These are phyloP conservation scores for Drosophila repleta DNA, from an alignment of 1,140 invertebrate species.

Conservation along the genomic window DNA sequence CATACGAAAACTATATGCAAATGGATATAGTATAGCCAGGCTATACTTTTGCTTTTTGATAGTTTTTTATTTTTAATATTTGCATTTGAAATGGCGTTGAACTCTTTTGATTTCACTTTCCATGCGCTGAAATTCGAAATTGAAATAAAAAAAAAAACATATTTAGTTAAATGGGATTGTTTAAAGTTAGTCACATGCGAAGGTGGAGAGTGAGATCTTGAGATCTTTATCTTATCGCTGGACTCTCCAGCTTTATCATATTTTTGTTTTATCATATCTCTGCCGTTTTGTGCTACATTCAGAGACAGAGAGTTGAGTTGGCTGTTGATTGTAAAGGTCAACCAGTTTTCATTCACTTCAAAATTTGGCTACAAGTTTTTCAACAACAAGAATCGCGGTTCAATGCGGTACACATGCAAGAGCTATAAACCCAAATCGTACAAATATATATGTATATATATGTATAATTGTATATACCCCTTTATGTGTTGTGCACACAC, in stretches of 20 bases:
- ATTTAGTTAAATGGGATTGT: slow-evolving; percentile 7
- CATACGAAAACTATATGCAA: slow-evolving; percentile 4
- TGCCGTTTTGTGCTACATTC: slow-evolving; percentile 49
- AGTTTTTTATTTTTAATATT: slow-evolving; percentile 42
- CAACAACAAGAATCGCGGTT: slow-evolving; percentile 40
- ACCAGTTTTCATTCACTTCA: slow-evolving; percentile 49
- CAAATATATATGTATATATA: not conserved
- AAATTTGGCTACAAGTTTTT: slow-evolving; percentile 31
- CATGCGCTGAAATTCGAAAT: slow-evolving; percentile 23
- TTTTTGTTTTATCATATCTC: slow-evolving; percentile 13
- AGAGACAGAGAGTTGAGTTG: slow-evolving; percentile 34
- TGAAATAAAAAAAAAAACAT: slow-evolving; percentile 36
- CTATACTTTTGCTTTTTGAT: not conserved
- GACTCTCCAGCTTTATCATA: slow-evolving; percentile 2
- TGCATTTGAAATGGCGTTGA: slow-evolving; percentile 62
- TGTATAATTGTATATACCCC: not conserved
- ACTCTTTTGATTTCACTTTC: slow-evolving; percentile 69
- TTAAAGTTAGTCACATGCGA: slow-evolving; percentile 3
- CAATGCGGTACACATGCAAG: slow-evolving; percentile 59
- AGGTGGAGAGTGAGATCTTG: slow-evolving; percentile 7
- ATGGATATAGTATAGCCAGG: slow-evolving; percentile 6
- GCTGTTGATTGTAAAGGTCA: slow-evolving; percentile 65
- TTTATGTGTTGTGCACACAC: slow-evolving; percentile 15
- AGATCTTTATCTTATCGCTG: slow-evolving; percentile 40
- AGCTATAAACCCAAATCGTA: slow-evolving; percentile 65